A percentile compares a stretch with the other conserved stretches of the same genome.
phyloP scores from a whole-genome alignment of 2,888 invertebrate genomes.

The Xylota segnis region DNA sequence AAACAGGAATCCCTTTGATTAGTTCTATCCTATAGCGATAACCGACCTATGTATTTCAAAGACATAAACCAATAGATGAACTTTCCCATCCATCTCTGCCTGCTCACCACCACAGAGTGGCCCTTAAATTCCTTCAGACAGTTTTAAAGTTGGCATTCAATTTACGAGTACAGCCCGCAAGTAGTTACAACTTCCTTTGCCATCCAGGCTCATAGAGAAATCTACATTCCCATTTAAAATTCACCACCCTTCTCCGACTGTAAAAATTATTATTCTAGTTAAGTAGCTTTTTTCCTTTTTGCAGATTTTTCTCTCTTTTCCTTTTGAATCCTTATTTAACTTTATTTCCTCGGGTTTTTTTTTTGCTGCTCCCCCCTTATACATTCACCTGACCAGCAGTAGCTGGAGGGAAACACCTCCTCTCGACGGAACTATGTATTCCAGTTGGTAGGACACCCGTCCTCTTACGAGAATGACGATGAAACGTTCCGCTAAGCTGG shows the following conservation, averaged over 20 bases:
- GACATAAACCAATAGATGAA: too few species aligned
- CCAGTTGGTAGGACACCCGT: conserved; percentile 18
- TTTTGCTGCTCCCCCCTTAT: conserved; percentile 2
- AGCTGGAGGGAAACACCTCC: conserved; percentile 31
- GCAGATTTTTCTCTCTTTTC: conserved; percentile 26
- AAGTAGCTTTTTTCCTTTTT: conserved; percentile 50
- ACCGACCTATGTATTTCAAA: too few species aligned
- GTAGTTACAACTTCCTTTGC: conserved; percentile 43
- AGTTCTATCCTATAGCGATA: too few species aligned
- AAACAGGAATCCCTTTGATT: too few species aligned
- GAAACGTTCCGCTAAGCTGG: conserved; percentile 76
- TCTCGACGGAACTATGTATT: conserved; percentile 11
- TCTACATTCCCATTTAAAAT: conserved; percentile 63
- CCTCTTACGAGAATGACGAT: conserved; percentile 51
- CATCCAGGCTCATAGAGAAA: conserved; percentile 16
- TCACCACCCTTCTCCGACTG: conserved; percentile 54
- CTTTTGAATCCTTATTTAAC: conserved; percentile 67
- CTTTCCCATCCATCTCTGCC: background rate
- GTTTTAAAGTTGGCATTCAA: conserved; percentile 61
- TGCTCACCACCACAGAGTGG: background rate
- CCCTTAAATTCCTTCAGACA: conserved; percentile 25
- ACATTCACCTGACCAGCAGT: conserved; percentile 57
- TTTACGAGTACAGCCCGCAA: conserved; percentile 68
- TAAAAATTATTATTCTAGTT: conserved; percentile 73
- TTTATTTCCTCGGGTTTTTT: conserved; percentile 39